Conservation (phyloP, 2,113 vertebrate genomes). For the Ovis aries region DNA sequence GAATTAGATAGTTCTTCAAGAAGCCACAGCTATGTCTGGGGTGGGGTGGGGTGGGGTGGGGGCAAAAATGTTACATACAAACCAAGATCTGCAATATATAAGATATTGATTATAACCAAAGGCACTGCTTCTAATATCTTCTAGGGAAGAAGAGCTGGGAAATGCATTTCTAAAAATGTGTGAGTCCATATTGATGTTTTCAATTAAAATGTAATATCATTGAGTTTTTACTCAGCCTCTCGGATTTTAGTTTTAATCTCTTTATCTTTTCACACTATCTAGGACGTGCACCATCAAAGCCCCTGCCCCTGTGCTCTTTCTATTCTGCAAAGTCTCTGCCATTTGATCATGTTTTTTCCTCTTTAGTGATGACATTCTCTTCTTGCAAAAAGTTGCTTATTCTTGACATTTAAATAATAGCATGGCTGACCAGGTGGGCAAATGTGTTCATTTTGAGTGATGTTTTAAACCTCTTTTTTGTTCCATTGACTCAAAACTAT, state of each 20-base stretch:
- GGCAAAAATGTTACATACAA: neutral
- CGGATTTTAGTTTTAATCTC: neutral
- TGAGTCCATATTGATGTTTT: neutral
- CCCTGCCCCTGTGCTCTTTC: neutral
- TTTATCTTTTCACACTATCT: neutral
- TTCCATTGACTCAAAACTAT: neutral
- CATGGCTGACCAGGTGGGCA: neutral
- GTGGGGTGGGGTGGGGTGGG: neutral
- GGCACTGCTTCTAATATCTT: neutral
- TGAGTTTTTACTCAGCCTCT: neutral
- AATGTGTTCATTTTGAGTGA: neutral
- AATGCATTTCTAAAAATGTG: neutral
- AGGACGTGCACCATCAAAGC: neutral
- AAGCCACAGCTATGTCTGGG: neutral
- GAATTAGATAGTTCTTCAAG: neutral
- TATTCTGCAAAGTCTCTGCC: neutral
- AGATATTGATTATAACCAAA: neutral
- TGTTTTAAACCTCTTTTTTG: neutral
- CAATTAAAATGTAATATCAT: neutral
- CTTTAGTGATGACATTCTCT: neutral
- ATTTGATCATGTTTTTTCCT: neutral
- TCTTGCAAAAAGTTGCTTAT: neutral
- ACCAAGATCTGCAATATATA: neutral
- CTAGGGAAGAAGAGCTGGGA: neutral
- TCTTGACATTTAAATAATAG: neutral